Evolutionary conservation across 2,797 vertebrate genomes (phyloP).

Genomic region (Hippopotamyrus pictus): DNA sequence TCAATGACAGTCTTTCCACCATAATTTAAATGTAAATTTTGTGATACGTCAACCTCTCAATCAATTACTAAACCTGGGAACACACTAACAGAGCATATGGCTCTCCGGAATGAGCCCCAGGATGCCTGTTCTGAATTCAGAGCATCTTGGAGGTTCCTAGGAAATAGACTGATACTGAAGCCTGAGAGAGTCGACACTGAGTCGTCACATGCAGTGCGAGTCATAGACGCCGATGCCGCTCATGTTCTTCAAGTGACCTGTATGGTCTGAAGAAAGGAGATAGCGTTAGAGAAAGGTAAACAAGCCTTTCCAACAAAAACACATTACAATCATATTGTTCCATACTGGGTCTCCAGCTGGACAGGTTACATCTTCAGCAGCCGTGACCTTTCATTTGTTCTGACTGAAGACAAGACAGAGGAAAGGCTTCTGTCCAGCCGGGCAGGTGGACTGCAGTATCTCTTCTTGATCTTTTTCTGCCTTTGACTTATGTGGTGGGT

Average conservation of each 20-base stretch:
- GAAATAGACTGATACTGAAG: background rate
- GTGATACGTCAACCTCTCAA: background rate
- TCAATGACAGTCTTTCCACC: background rate
- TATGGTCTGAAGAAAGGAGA: background rate
- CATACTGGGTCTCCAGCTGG: background rate
- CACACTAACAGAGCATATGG: background rate
- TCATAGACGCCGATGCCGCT: background rate
- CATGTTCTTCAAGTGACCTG: background rate
- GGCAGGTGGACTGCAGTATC: background rate
- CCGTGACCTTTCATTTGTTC: background rate
- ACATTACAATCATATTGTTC: background rate
- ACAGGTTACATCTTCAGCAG: background rate
- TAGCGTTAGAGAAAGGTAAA: background rate
- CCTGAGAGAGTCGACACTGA: background rate
- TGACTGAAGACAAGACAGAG: background rate
- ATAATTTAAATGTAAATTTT: background rate
- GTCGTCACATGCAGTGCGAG: background rate
- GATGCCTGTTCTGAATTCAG: background rate
- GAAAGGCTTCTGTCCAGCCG: background rate
- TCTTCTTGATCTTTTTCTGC: background rate
- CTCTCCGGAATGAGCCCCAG: background rate
- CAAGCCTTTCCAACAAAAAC: background rate
- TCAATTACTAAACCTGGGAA: background rate
- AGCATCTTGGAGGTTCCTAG: background rate
- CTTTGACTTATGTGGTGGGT: background rate